These are phyloP conservation scores for Hippoglossus stenolepis DNA, from an alignment of 2,113 vertebrate genomes.

Conservation along the genomic window DNA sequence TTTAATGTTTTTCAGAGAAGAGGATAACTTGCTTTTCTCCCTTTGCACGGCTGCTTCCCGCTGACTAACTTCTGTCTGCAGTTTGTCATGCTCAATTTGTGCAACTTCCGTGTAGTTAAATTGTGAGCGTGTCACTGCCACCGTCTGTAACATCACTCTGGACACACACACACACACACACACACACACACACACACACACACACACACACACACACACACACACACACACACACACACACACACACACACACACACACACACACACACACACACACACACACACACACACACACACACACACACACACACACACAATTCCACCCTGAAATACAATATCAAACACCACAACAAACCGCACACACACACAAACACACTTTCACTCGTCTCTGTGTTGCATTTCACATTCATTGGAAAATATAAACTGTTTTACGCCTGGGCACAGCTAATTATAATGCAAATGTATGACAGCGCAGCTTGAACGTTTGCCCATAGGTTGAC, in stretches of 20 bases:
- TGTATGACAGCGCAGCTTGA: constrained; percentile 67
- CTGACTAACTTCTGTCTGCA: constrained; percentile 53
- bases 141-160: constrained; percentile 56
- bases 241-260: constrained; percentile 24
- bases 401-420: constrained; percentile 40
- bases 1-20: not conserved
- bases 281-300: not conserved
- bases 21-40: constrained; percentile 8
- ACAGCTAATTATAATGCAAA: constrained; percentile 79
- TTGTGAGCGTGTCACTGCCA: constrained; percentile 49
- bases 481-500: constrained; percentile 76
- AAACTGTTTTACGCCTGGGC: constrained; percentile 52
- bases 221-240: not conserved
- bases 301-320: constrained; percentile 27
- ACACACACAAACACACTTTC: not conserved
- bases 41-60: constrained; percentile 51
- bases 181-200: too few relatives aligned
- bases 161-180: not conserved
- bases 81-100: constrained; percentile 75
- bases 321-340: constrained; percentile 40
- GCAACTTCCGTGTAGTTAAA: constrained; percentile 54
- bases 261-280: not conserved
- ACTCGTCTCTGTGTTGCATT: constrained; percentile 40
- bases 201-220: not conserved
- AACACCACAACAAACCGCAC: constrained; percentile 32